Conservation (phyloP, 2,113 vertebrate species). For the Notarius lentiginosus region DNA sequence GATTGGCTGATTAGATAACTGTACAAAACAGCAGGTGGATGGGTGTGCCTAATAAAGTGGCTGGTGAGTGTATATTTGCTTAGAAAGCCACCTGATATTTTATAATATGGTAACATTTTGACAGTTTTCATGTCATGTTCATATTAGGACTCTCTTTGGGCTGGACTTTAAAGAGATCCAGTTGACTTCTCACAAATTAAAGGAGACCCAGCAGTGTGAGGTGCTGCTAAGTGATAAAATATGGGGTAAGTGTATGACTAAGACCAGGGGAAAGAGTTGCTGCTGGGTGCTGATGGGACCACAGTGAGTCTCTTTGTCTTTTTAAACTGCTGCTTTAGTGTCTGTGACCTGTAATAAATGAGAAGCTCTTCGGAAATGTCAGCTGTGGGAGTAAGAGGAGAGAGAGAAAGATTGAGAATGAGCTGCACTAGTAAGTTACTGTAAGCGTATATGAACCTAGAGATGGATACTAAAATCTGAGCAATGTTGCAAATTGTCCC, state of each 20-base stretch:
- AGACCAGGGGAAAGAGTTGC: constrained; percentile 11
- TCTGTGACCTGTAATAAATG: constrained; percentile 53
- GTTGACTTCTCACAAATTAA: neutral
- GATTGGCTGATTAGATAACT: no score
- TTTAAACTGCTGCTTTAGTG: constrained; percentile 41
- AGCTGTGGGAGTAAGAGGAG: constrained; percentile 42
- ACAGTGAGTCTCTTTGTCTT: constrained; percentile 37
- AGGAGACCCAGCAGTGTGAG: neutral
- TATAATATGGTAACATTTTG: neutral
- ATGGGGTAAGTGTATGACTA: neutral
- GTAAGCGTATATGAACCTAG: neutral
- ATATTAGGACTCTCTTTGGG: neutral
- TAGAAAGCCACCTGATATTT: neutral
- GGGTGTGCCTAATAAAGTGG: no score
- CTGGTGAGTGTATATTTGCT: neutral
- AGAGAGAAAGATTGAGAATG: neutral
- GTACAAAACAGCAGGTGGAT: no score
- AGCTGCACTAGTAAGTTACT: neutral
- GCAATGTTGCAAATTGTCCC: neutral
- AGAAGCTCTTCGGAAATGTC: constrained; percentile 40
- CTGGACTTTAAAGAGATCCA: neutral
- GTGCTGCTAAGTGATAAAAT: neutral
- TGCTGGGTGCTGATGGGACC: constrained; percentile 7
- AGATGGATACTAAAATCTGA: neutral
- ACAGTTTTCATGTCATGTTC: no score